phyloP scores from a whole-genome alignment of 1,140 invertebrate genomes.

The Agrypnia vestita region DNA sequence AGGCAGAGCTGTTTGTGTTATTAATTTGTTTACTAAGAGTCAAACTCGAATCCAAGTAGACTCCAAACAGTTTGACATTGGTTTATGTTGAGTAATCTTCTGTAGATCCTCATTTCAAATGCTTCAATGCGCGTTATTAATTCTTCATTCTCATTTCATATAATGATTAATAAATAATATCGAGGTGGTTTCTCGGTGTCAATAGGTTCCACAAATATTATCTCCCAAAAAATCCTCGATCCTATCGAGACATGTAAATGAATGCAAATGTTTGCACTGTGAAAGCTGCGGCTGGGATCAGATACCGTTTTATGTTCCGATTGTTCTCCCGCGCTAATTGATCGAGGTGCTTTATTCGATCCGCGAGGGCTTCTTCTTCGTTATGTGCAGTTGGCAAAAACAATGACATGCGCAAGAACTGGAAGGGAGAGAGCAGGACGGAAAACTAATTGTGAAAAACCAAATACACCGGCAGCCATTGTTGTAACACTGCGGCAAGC shows the following conservation, averaged over 20 bases:
- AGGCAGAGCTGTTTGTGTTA: no score
- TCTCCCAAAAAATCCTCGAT: not conserved
- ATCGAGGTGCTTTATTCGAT: slow-evolving; percentile 42
- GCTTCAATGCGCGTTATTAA: no score
- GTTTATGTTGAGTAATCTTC: no score
- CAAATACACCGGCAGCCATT: slow-evolving; percentile 31
- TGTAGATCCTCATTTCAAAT: no score
- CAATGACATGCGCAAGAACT: slow-evolving; percentile 29
- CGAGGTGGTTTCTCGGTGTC: no score
- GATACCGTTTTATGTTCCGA: slow-evolving; percentile 19
- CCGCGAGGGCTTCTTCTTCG: slow-evolving; percentile 20
- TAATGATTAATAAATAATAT: no score
- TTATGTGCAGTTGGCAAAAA: slow-evolving; percentile 2
- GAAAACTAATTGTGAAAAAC: slow-evolving; percentile 40
- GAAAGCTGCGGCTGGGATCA: slow-evolving; percentile 19
- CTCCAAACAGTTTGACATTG: no score
- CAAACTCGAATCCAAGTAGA: no score
- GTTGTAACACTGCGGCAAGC: slow-evolving; percentile 31
- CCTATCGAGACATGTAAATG: slow-evolving; percentile 24
- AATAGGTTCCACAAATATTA: no score
- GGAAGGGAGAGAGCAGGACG: slow-evolving; percentile 10
- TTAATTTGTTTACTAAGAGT: no score
- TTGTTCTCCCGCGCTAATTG: slow-evolving; percentile 41
- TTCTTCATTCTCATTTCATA: no score
- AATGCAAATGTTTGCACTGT: slow-evolving; percentile 33